Base-by-base conservation (phyloP, 2,113 vertebrate genomes). In the Syrmaticus mikado region DNA sequence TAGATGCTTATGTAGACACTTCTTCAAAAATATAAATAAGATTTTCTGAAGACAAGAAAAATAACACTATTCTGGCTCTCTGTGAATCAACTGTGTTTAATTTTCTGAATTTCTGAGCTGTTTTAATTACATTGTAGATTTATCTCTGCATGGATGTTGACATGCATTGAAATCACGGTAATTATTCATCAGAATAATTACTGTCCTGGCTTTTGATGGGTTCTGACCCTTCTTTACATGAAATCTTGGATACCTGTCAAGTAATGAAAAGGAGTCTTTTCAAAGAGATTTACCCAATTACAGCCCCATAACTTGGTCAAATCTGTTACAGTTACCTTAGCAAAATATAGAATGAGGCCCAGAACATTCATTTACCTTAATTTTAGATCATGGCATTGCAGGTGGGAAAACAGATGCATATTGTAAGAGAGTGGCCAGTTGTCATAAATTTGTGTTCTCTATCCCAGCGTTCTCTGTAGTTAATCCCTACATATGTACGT, bases 61-160 rank as follows among this genome's bases (percentile, higher is more conserved):
- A 73, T 36, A 88, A 28, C 43, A 78, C 10, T 61, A 46, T 75
- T 82, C 70, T 81, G 58, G 3, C 19, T 82, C 84, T 43, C 36
- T 87, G 62, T 79, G 78, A 89, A 65, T 65, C 87, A 79, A 71
- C 10, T 32, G 27, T 21, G 36, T 72, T 92, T 87, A 45, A 61
- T 46, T 73, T 91, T 43, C 21, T 55, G 66, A 66, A 85, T 89
- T 82, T 91, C 38, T 73, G 79, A 83, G 89, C 46, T 34, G 41
- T 64, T 92, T 80, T 85, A 80, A 85, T 87, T 82, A 50, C 50
- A 19, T 62, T 89, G 36, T 80, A 53, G 73, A 76, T 85, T 82
- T 80, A 46, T 85, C 67, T 85, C 78, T 30, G 28, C 72, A 46
- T 55, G 24, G 82, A 20, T 92, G 36, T 71, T 87, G 79, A n/a